Conservation (phyloP, 2,113 vertebrate genomes). For the Bufo gargarizans region DNA sequence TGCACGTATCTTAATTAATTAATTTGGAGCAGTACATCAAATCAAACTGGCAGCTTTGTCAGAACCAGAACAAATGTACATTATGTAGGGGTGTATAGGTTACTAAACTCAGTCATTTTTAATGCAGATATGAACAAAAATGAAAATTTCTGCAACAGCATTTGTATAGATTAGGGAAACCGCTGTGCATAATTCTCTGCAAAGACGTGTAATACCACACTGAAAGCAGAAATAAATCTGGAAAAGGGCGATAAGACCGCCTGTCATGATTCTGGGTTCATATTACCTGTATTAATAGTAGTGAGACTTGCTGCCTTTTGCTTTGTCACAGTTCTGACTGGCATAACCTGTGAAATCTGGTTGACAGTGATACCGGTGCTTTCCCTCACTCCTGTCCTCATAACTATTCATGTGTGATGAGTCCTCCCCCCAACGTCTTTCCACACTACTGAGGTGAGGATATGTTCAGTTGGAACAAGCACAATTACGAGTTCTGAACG, state of each 20-base stretch:
- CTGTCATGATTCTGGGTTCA: conserved; percentile 37
- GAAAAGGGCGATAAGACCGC: conserved; percentile 18
- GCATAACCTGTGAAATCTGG: conserved; percentile 46
- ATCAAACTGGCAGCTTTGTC: no score
- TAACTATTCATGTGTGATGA: conserved; percentile 36
- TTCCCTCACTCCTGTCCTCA: conserved; percentile 18
- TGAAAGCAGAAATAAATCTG: conserved; percentile 57
- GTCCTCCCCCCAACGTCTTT: not conserved
- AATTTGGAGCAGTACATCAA: no score
- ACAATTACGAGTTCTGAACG: not conserved
- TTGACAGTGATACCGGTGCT: conserved; percentile 41
- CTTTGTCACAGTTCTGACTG: conserved; percentile 51
- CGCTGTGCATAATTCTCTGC: conserved; percentile 46
- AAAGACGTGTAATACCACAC: conserved; percentile 55
- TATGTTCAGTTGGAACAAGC: not conserved
- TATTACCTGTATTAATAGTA: conserved; percentile 54
- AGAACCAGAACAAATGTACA: no score
- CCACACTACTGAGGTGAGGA: not conserved
- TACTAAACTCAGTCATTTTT: conserved; percentile 34
- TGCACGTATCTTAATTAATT: no score
- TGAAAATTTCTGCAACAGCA: conserved; percentile 36
- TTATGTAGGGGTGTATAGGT: conserved; percentile 49
- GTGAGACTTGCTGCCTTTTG: conserved; percentile 27
- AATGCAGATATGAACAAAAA: conserved; percentile 33
- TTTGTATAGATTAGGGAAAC: conserved; percentile 45